phyloP scores from a whole-genome alignment of 2,113 vertebrate species.

The Prietella phreatophila region DNA sequence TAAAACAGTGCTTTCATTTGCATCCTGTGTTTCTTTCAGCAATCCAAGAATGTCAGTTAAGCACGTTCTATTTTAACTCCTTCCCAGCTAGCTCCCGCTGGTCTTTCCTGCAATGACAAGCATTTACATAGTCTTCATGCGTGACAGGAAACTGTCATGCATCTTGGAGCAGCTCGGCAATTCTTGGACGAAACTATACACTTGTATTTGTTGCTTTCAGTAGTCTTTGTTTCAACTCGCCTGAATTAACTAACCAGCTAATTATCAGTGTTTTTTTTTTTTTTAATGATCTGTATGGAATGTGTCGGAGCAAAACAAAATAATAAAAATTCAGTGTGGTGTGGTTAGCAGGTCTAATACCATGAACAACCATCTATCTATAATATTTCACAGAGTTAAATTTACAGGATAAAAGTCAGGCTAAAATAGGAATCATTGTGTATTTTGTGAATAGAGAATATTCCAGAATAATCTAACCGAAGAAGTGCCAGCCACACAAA shows the following conservation, averaged over 20 bases:
- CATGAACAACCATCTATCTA: background rate
- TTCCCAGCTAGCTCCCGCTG: background rate
- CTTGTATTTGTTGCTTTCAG: background rate
- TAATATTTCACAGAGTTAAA: too few relatives aligned
- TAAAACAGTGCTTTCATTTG: background rate
- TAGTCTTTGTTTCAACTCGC: background rate
- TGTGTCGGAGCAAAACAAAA: background rate
- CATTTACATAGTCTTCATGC: background rate
- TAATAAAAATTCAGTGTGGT: background rate
- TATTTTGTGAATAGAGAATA: background rate
- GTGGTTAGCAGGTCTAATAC: background rate
- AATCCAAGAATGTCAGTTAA: background rate
- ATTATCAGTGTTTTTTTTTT: background rate
- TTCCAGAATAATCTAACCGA: background rate
- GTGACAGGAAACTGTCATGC: background rate
- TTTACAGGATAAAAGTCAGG: background rate
- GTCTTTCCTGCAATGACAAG: conserved; percentile 1
- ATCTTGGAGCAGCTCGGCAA: background rate
- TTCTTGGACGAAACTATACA: background rate
- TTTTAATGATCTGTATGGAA: background rate
- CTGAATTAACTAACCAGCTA: background rate
- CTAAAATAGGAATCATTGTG: background rate
- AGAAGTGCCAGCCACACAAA: too few relatives aligned
- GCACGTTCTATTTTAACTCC: background rate
- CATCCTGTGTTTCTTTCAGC: conserved; percentile 1